Percentiles rank a stretch among this genome's conserved stretches.
Evolutionary conservation across 2,797 vertebrate species (phyloP).

Genomic region (Xenentodon cancila): DNA sequence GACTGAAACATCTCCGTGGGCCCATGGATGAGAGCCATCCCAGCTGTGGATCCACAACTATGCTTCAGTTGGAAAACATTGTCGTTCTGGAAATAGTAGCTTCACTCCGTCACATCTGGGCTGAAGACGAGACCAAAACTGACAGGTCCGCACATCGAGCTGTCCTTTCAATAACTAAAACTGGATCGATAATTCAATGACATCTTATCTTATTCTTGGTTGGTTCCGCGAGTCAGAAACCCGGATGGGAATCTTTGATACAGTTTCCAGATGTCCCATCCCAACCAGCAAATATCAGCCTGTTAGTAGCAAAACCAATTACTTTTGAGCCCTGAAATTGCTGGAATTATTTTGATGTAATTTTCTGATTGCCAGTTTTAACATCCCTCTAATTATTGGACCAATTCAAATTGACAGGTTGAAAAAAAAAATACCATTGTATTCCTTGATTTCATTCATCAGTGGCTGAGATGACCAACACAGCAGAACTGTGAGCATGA

Average conservation of each 20-base stretch:
- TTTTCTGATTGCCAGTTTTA: no score
- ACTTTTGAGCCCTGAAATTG: neutral
- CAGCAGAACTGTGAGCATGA: neutral
- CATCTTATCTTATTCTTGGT: slow-evolving; percentile 5
- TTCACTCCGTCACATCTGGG: neutral
- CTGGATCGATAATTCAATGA: neutral
- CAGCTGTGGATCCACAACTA: no score
- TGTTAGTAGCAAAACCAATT: neutral
- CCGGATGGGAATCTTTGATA: no score
- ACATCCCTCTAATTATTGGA: neutral
- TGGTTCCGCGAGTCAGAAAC: no score
- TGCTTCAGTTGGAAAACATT: neutral
- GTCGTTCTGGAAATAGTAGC: neutral
- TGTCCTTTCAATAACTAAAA: slow-evolving; percentile 8
- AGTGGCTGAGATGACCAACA: neutral
- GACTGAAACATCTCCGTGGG: no score
- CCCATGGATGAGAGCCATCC: no score
- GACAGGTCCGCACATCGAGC: neutral
- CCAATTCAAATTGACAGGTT: neutral
- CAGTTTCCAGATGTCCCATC: no score
- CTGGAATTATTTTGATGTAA: neutral
- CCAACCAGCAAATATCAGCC: neutral
- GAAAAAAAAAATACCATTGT: neutral
- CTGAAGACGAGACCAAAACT: neutral
- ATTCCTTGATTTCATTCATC: neutral